Base-by-base conservation (phyloP, 2,113 vertebrate species). In the Brachirus orientalis region DNA sequence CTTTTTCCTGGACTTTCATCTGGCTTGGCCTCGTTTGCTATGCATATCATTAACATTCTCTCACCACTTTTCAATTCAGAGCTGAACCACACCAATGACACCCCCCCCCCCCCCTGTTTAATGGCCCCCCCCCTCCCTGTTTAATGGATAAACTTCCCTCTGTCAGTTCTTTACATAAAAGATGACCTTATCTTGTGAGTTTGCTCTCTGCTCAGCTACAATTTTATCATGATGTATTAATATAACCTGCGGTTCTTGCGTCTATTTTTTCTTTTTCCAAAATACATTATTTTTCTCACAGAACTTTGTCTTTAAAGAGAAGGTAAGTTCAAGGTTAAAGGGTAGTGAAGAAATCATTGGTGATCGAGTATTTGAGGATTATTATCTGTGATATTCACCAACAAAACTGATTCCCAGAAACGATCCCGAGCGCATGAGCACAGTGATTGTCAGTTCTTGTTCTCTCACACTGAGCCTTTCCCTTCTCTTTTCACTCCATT, bases 31-130 rank as follows among this genome's bases (percentile, higher is more conserved):
- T 67, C 63, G 12, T 69, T 82, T 63, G 47, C 75, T 58, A 70
- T 78, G 77, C 81, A 86, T 88, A 82, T 84, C 74, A 88, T 90
- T 89, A 88, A 82, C 87, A 80, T 69, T 87, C 63, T 65, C 55
- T 73, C 53, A 68, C 59, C 69, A 35, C 63, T 64, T 84, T 76
- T 63, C 68, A 75, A 40, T 79, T 65, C 67, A 55, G 48, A 57
- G 35, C 47, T 56, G 8, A 61, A 72, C 38, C 28, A 55, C 68
- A 73, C 41, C 69, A 33, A 58, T 53, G 28, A 60, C 10, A 10
- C 17, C 45, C 53, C 19, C 46, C 41, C 13, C 22, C n/a, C 63
- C 22, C 50, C 19, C 9, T 37, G 43, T 74, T 74, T 73, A 69
- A 12, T 67, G 38, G 35, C 55, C 53, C 47, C 33, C 20, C 10